Evolutionary conservation across 2,113 vertebrate genomes (phyloP), one percentile per base, ranked within the genome.

Genomic region (Lepisosteus osseus): DNA sequence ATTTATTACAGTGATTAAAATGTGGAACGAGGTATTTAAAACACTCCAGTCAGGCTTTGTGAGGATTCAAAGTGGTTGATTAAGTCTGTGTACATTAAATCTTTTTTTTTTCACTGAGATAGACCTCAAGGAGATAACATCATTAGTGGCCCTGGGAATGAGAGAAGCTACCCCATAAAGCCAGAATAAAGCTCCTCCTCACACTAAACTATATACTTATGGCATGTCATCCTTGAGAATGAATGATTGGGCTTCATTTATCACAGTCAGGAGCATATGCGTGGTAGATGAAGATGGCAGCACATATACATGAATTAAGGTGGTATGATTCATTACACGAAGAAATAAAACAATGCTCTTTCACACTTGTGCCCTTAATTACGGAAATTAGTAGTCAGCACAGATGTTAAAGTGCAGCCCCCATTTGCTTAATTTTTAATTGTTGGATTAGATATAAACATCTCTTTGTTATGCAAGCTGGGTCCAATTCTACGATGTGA

Each of bases 341-440:
- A 74, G 78, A 86, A 86, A 87, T 83, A 83, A 85, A 77, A 76
- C 72, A 45, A 73, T 74, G 80, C 80, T 86, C 82, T 86, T 88
- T 86, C 85, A 78, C 86, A 86, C 84, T 83, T 86, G 81, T 80
- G 74, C 74, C 82, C 84, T 82, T 85, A 89, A 90, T 87, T 84
- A 88, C 84, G 83, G 79, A 85, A 85, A 86, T 86, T 61, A 73
- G 62, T 7, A 65, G 73, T 78, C 74, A 75, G 59, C 81, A 80
- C 76, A 70, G 66, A 5, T 51, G 71, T 67, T 54, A 76, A 75
- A 73, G 75, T 72, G 69, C 73, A 69, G 74, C 67, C 72, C 67
- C 72, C 67, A 51, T 51, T 51, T 51, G 73, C 54, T 43, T 42
- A 43, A 41, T 72, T 57, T 43, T 68, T 54, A 62, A 62, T 73